Percentiles rank a stretch among this genome's conserved stretches.
These are phyloP conservation scores for Sebastes trivittatus DNA, from an alignment of 2,797 vertebrate genomes.

Conservation along the genomic window DNA sequence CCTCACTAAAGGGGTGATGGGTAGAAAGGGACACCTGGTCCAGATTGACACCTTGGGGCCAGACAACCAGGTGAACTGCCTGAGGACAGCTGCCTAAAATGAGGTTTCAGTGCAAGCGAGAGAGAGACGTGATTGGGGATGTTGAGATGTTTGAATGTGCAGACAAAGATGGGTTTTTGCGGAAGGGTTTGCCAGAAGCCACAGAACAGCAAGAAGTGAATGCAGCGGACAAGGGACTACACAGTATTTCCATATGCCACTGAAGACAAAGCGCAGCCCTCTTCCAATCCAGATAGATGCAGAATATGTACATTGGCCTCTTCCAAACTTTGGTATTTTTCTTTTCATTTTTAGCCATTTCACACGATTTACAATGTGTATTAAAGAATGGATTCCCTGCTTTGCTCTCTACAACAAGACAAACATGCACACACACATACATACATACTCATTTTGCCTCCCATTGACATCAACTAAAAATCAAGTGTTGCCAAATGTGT, in stretches of 20 bases:
- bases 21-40: slow-evolving; percentile 52
- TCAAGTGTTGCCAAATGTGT: neutral
- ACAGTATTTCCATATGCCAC: neutral
- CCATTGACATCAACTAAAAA: neutral
- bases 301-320: neutral
- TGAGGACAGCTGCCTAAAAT: slow-evolving; percentile 32
- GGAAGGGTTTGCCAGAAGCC: neutral
- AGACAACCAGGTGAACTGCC: slow-evolving; percentile 58
- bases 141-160: slow-evolving; percentile 12
- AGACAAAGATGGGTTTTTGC: neutral
- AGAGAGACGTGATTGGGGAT: neutral
- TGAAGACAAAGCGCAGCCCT: neutral
- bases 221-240: neutral
- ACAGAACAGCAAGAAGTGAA: neutral
- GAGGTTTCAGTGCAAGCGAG: neutral
- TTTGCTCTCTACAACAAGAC: neutral
- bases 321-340: neutral
- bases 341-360: neutral
- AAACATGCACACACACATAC: neutral
- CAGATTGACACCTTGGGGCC: slow-evolving; percentile 45
- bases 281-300: neutral
- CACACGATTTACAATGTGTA: neutral
- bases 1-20: slow-evolving; percentile 37
- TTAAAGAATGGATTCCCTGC: neutral
- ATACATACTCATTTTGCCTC: neutral